Evolutionary conservation across 1,140 invertebrate genomes (phyloP).

Genomic region (Coptotermes formosanus): DNA sequence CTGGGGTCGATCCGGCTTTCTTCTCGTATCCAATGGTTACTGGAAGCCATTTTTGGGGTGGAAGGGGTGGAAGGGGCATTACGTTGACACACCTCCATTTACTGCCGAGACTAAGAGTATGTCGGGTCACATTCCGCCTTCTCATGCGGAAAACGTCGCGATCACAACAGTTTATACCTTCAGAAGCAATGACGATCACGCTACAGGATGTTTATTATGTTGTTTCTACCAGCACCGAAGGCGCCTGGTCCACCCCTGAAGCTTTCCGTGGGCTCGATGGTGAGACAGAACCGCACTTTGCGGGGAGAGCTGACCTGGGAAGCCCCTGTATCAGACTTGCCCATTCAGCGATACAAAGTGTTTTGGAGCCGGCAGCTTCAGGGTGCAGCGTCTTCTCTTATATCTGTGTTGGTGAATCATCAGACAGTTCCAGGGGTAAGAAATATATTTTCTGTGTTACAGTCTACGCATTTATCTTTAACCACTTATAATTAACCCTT

Average conservation of each 20-base stretch:
- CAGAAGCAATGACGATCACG: too few relatives aligned
- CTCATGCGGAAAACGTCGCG: too few relatives aligned
- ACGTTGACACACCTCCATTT: too few relatives aligned
- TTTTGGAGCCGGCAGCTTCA: conserved; percentile 61
- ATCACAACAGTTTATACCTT: too few relatives aligned
- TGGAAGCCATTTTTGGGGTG: too few relatives aligned
- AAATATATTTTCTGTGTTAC: neutral
- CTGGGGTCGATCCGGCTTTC: too few relatives aligned
- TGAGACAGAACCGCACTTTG: conserved; percentile 52
- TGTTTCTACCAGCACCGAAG: conserved; percentile 53
- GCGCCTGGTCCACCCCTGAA: conserved; percentile 63
- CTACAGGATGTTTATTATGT: neutral
- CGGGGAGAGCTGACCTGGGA: conserved; percentile 59
- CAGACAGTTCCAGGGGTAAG: conserved; percentile 58
- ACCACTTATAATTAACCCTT: neutral
- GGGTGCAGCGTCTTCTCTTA: conserved; percentile 42
- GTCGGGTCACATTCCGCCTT: too few relatives aligned
- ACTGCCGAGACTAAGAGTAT: too few relatives aligned
- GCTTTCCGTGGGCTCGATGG: conserved; percentile 55
- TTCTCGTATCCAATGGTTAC: too few relatives aligned
- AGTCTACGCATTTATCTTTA: neutral
- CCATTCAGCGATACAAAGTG: conserved; percentile 59
- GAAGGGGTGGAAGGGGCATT: too few relatives aligned
- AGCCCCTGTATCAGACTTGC: conserved; percentile 62
- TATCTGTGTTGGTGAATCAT: conserved; percentile 61